Percentiles rank a stretch among this genome's conserved stretches.
phyloP scores from a whole-genome alignment of 2,113 vertebrate species.

The Oreochromis tanganicae region DNA sequence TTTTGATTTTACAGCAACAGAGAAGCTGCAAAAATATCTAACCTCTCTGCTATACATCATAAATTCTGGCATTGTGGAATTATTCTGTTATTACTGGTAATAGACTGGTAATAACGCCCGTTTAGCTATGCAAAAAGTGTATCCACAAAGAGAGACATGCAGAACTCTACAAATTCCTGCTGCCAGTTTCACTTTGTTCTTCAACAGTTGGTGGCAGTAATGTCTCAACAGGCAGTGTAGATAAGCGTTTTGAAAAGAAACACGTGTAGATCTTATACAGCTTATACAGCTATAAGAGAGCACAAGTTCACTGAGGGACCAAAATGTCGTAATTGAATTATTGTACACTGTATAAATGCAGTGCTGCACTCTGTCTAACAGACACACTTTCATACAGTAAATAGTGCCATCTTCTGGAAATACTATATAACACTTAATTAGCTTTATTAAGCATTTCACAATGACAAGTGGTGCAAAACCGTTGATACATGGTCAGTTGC shows the following conservation, averaged over 20 bases:
- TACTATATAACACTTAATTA: neutral
- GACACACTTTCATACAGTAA: neutral
- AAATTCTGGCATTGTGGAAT: neutral
- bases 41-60: neutral
- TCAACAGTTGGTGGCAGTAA: neutral
- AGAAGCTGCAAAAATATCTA: neutral
- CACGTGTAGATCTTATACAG: neutral
- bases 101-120: neutral
- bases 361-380: neutral
- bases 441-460: neutral
- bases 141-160: neutral
- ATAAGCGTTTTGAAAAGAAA: neutral
- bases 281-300: neutral
- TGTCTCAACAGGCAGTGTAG: neutral
- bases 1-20: neutral
- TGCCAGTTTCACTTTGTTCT: neutral
- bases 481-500: neutral
- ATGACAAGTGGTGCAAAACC: neutral
- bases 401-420: conserved; percentile 49
- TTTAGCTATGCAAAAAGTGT: accelerated
- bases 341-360: neutral
- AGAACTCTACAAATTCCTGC: neutral
- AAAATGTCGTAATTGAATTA: neutral
- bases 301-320: neutral
- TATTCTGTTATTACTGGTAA: neutral